phyloP scores from a whole-genome alignment of 2,797 vertebrate species.

The Pelodytes ibericus region DNA sequence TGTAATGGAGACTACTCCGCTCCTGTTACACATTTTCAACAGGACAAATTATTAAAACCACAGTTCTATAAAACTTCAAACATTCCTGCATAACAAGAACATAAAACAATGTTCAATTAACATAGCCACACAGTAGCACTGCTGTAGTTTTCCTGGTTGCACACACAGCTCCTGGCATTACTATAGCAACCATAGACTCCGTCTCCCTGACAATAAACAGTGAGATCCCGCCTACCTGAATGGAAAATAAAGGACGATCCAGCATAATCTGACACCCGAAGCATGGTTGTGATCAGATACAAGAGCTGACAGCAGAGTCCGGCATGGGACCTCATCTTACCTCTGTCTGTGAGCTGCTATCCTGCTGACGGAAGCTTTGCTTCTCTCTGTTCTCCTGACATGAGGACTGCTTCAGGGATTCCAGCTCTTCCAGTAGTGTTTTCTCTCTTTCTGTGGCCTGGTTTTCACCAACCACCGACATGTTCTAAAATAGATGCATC shows the following conservation, averaged over 20 bases:
- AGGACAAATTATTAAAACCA: background rate
- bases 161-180: conserved; percentile 68
- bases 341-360: conserved; percentile 77
- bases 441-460: conserved; percentile 75
- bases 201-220: conserved; percentile 63
- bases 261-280: conserved; percentile 49
- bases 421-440: conserved; percentile 75
- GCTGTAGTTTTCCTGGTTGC: conserved; percentile 59
- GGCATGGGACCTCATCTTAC: conserved; percentile 67
- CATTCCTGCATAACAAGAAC: background rate
- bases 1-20: conserved; percentile 6
- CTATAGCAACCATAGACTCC: conserved; percentile 76
- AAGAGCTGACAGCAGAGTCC: conserved; percentile 38
- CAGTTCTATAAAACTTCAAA: background rate
- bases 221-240: conserved; percentile 65
- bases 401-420: conserved; percentile 68
- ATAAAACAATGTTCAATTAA: background rate
- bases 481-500: conserved; percentile 64
- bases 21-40: conserved; percentile 14
- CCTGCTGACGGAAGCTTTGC: conserved; percentile 63
- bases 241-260: conserved; percentile 44
- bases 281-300: conserved; percentile 47
- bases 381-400: conserved; percentile 66
- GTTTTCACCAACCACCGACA: conserved; percentile 72
- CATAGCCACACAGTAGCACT: conserved; percentile 20